A percentile compares a stretch with the other conserved stretches of the same genome.
Evolutionary conservation across 2,888 invertebrate genomes (phyloP).

Genomic region (Homarus gammarus): DNA sequence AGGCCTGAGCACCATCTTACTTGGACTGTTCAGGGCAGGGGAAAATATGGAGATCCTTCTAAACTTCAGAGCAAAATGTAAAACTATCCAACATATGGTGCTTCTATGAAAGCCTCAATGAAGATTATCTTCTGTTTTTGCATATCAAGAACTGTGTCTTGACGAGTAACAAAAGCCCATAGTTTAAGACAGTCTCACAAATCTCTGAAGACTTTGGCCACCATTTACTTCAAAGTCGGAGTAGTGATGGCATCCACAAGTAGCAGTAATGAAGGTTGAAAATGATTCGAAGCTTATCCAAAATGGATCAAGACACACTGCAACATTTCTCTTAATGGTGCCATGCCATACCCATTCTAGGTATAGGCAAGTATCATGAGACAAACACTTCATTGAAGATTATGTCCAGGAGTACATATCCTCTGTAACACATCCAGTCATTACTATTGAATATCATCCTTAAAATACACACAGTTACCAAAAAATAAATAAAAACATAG

Average conservation of each 20-base stretch:
- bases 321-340: not conserved
- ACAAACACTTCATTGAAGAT: slow-evolving; percentile 10
- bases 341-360: not conserved
- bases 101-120: not conserved
- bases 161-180: not conserved
- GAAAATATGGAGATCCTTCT: slow-evolving; percentile 7
- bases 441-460: slow-evolving; percentile 6
- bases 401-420: slow-evolving; percentile 6
- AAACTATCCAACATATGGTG: not conserved
- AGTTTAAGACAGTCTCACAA: slow-evolving; percentile 11
- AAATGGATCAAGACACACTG: not conserved
- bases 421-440: not conserved
- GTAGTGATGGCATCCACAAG: slow-evolving; percentile 37
- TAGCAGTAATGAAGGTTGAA: not conserved
- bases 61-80: slow-evolving; percentile 12
- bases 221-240: slow-evolving; percentile 7
- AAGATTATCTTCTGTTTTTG: not conserved
- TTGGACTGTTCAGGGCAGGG: slow-evolving; percentile 4
- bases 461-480: slow-evolving; percentile 13
- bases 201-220: slow-evolving; percentile 16
- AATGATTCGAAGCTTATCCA: not conserved
- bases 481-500: not conserved
- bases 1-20: slow-evolving; percentile 4
- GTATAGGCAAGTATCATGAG: not conserved
- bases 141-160: not conserved